Conservation (phyloP, 2,113 vertebrate genomes). For the Menura novaehollandiae region DNA sequence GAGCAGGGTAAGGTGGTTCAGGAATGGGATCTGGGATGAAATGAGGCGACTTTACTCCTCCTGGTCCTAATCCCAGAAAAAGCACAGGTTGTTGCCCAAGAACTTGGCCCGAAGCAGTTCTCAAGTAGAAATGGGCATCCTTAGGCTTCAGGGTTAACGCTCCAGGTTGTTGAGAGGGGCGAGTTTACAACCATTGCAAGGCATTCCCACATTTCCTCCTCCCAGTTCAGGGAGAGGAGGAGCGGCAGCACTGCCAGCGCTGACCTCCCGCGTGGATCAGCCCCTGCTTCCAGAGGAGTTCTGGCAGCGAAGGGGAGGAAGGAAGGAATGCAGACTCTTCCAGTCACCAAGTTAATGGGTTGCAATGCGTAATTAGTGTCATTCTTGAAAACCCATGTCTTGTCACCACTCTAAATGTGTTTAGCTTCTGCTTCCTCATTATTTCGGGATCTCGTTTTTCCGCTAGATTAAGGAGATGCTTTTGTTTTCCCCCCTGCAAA, state of each 20-base stretch:
- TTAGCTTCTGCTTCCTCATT: conserved; percentile 50
- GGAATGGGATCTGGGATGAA: neutral
- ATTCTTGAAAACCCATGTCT: conserved; percentile 26
- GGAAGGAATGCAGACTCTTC: conserved; percentile 46
- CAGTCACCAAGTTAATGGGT: conserved; percentile 21
- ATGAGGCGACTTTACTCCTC: neutral
- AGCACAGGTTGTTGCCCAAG: fast-evolving
- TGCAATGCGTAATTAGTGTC: conserved; percentile 41
- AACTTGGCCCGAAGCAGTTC: neutral
- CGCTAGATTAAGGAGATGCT: neutral
- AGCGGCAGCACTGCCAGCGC: fast-evolving
- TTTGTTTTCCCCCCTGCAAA: fast-evolving
- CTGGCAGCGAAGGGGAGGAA: conserved; percentile 18
- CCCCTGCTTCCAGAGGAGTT: neutral
- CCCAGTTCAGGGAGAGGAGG: neutral
- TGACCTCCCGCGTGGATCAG: neutral
- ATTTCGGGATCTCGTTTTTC: conserved; percentile 8
- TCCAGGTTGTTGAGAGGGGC: neutral
- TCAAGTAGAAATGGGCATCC: neutral
- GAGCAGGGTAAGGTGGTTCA: neutral
- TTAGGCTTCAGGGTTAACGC: neutral
- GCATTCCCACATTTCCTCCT: neutral
- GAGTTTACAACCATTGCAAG: fast-evolving
- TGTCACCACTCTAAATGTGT: conserved; percentile 39
- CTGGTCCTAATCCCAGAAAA: neutral